Percentiles rank a stretch among this genome's conserved stretches.
Evolutionary conservation across 2,797 vertebrate species (phyloP).

Genomic region (Cryptoprocta ferox): DNA sequence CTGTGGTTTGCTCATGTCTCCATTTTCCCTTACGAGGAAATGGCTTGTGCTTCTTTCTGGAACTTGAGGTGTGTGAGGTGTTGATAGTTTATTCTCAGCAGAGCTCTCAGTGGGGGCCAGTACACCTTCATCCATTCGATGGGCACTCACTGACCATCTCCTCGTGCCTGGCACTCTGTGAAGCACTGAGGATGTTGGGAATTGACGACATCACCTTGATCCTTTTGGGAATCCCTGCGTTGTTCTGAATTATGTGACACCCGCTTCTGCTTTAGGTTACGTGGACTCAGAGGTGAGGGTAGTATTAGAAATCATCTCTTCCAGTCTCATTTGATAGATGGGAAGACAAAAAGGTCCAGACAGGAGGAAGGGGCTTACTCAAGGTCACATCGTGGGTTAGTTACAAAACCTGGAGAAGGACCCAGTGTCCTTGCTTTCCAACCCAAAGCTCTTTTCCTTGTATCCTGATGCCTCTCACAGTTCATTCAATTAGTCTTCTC

Average conservation of each 20-base stretch:
- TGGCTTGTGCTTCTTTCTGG: neutral
- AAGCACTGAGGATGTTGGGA: too few relatives aligned
- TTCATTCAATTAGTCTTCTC: neutral
- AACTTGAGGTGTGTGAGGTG: neutral
- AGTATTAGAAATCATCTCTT: neutral
- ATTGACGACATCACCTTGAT: neutral
- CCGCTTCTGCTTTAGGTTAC: neutral
- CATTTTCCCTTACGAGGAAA: neutral
- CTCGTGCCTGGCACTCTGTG: neutral
- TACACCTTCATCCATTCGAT: accelerated
- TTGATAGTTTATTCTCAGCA: neutral
- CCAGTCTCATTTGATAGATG: neutral
- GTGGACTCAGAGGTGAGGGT: neutral
- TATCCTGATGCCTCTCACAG: neutral
- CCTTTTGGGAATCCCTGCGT: neutral
- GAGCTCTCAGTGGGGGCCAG: neutral
- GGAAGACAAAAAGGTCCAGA: neutral
- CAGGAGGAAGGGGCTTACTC: neutral
- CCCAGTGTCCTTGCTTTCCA: neutral
- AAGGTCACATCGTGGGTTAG: neutral
- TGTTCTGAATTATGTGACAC: neutral
- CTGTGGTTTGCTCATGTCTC: neutral
- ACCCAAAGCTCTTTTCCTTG: neutral
- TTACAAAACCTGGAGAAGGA: neutral
- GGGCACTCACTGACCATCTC: neutral